Base-by-base conservation (phyloP, 2,797 vertebrate species). In the Gephyroberyx darwinii region DNA sequence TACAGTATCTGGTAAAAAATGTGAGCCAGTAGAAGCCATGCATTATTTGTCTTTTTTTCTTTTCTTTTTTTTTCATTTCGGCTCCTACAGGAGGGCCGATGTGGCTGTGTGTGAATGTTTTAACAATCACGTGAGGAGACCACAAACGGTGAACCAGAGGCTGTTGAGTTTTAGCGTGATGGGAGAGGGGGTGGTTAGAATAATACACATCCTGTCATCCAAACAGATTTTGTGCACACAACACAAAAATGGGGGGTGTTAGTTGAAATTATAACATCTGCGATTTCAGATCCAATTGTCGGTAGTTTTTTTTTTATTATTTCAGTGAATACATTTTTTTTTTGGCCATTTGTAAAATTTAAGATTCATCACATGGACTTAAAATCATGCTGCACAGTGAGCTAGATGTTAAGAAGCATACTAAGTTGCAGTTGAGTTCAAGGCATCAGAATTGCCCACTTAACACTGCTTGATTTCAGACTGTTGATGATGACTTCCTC, bases 91-190 rank as follows among this genome's bases (percentile, higher is more conserved):
- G 75, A 71, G 67, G 39, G 37, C 55, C 58, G 60, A 66, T 37
- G 67, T 75, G 79, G 62, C 61, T 65, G 70, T 77, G 62, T 81
- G 62, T 81, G 78, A 69, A 79, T 77, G 80, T 88, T 85, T 86
- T 78, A 71, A 76, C 26, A 26, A 26, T 26, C 26, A 26, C 72
- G 72, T 52, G 57, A 82, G 52, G 65, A 80, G 51, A 72, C 61
- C 53, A 55, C 61, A 82, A 63, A 71, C 1, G n/a, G 52, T 70
- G 64, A 86, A 58, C 73, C 41, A 48, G 51, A 75, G 52, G 69
- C 69, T 51, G 67, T 39, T 35, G 35, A 73, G 43, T 73, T 81
- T 73, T 35, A 77, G 66, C 71, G 39, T n/a, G 5, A 71, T 54
- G 70, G 59, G 77, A 69, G 61, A 71, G 20, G 58, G n/a, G 72